Evolutionary conservation across 2,113 vertebrate species (phyloP).

Genomic region (Prunella himalayana): DNA sequence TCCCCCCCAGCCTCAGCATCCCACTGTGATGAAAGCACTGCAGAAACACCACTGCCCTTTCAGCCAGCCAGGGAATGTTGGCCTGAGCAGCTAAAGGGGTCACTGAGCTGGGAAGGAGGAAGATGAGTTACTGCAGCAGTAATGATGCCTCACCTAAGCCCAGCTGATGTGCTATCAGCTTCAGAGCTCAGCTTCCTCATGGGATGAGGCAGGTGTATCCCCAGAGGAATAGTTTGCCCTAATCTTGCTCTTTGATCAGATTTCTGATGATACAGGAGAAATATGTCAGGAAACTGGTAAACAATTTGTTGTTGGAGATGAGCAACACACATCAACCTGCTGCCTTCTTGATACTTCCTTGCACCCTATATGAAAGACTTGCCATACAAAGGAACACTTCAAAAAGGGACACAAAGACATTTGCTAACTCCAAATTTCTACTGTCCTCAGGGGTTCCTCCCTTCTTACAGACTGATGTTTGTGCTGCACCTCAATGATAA

Average conservation of each 20-base stretch:
- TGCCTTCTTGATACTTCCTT: neutral
- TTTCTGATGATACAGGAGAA: neutral
- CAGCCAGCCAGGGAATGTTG: neutral
- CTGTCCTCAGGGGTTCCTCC: neutral
- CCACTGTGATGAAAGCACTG: neutral
- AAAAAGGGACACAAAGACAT: neutral
- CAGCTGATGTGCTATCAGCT: rapidly evolving
- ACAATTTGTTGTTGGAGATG: neutral
- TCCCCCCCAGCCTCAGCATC: neutral
- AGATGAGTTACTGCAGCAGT: neutral
- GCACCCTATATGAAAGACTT: neutral
- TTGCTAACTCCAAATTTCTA: neutral
- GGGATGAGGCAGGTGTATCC: neutral
- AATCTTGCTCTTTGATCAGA: neutral
- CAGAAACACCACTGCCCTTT: neutral
- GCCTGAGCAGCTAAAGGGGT: neutral
- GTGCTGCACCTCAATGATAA: neutral
- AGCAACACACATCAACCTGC: neutral
- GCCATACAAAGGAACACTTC: neutral
- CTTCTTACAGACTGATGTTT: neutral
- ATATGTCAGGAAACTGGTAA: neutral
- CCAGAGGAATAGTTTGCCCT: neutral
- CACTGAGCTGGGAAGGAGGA: neutral
- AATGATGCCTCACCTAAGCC: neutral
- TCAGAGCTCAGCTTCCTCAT: neutral